Percentiles rank a stretch among this genome's conserved stretches.
Evolutionary conservation across 2,113 vertebrate species (phyloP).

Genomic region (Cheilinus undulatus): DNA sequence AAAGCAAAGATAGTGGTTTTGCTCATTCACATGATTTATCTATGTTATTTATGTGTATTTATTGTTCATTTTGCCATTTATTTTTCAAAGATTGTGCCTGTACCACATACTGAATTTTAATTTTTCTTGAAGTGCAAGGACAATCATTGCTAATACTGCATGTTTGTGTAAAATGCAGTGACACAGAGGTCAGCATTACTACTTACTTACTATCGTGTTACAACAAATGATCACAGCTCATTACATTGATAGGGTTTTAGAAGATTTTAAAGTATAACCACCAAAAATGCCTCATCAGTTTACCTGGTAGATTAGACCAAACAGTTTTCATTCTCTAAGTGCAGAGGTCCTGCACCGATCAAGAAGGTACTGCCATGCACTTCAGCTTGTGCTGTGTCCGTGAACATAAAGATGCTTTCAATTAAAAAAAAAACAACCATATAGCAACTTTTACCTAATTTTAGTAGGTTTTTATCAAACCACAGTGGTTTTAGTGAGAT

Average conservation of each 20-base stretch:
- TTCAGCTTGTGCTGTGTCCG: background rate
- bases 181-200: too few relatives aligned
- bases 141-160: too few relatives aligned
- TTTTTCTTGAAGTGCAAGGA: background rate
- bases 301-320: background rate
- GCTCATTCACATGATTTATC: background rate
- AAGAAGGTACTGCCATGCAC: background rate
- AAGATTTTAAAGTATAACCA: too few relatives aligned
- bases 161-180: too few relatives aligned
- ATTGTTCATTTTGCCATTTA: background rate
- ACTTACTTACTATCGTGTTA: too few relatives aligned
- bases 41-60: background rate
- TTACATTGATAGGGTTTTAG: too few relatives aligned
- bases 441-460: background rate
- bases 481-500: background rate
- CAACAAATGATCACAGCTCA: background rate
- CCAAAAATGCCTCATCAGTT: too few relatives aligned
- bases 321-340: background rate
- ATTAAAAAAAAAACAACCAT: conserved; percentile 10
- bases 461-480: conserved; percentile 40
- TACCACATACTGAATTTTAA: background rate
- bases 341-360: conserved; percentile 26
- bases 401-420: conserved; percentile 14
- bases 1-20: background rate
- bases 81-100: background rate